Conservation (phyloP, 2,797 vertebrate genomes). For the Dermochelys coriacea region DNA sequence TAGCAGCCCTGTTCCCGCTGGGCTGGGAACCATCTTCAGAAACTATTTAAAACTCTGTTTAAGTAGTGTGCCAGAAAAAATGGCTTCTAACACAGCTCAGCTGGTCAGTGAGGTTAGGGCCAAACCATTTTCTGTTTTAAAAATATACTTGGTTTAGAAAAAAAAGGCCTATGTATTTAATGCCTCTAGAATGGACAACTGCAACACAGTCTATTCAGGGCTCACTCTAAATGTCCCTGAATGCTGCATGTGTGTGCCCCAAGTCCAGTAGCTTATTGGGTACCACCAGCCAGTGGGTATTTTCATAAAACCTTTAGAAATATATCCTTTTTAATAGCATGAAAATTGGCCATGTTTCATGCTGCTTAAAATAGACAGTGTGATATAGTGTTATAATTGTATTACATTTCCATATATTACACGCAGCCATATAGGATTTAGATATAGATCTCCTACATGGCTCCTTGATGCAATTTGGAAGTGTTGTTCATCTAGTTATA, state of each 20-base stretch:
- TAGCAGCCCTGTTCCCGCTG: not conserved
- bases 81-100: not conserved
- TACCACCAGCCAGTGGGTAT: not conserved
- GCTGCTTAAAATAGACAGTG: conserved; percentile 60
- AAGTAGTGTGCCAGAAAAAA: not conserved
- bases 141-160: not conserved
- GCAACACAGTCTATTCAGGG: not conserved
- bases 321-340: conserved; percentile 53
- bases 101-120: not conserved
- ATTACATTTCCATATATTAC: not conserved
- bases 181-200: not conserved
- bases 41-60: not conserved
- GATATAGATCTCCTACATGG: conserved; percentile 16
- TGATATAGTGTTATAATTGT: not conserved
- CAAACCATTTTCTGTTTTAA: not conserved
- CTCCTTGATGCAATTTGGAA: conserved; percentile 40
- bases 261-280: not conserved
- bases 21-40: not conserved
- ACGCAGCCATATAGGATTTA: conserved; percentile 61
- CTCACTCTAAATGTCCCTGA: not conserved
- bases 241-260: not conserved
- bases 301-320: conserved; percentile 58
- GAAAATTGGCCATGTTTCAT: conserved; percentile 52
- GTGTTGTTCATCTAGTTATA: conserved; percentile 36
- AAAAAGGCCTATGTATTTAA: not conserved